Conservation (phyloP, 2,888 invertebrate species). For the Tenthredo mesomela region DNA sequence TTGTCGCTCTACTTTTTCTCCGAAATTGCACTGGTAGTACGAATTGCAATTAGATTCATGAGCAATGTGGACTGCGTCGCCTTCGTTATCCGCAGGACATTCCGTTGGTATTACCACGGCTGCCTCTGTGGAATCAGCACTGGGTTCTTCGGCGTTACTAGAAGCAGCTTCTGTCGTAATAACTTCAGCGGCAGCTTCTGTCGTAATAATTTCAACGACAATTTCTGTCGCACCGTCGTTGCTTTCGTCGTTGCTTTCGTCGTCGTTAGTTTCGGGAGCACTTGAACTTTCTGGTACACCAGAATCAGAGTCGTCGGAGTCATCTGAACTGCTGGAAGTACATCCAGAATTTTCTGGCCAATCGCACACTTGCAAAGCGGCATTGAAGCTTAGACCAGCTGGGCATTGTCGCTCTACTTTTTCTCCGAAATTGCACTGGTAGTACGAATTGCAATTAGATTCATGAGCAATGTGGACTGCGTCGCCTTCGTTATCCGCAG, state of each 20-base stretch:
- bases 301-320: not conserved
- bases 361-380: slow-evolving; percentile 58
- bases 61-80: slow-evolving; percentile 48
- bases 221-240: too few relatives aligned
- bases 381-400: slow-evolving; percentile 27
- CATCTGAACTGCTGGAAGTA: not conserved
- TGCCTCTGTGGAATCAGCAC: not conserved
- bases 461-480: slow-evolving; percentile 58
- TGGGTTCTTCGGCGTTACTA: not conserved
- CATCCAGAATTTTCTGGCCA: slow-evolving; percentile 56
- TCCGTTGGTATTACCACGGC: slow-evolving; percentile 23
- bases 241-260: too few relatives aligned
- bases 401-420: slow-evolving; percentile 58
- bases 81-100: slow-evolving; percentile 53
- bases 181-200: not conserved
- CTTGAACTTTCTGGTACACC: not conserved
- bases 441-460: slow-evolving; percentile 60
- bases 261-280: too few relatives aligned
- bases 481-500: slow-evolving; percentile 25
- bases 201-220: too few relatives aligned
- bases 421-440: slow-evolving; percentile 58
- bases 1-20: slow-evolving; percentile 31
- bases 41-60: slow-evolving; percentile 61
- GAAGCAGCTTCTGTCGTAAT: too few relatives aligned
- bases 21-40: slow-evolving; percentile 62